Evolutionary conservation across 2,888 invertebrate species (phyloP).

Genomic region (Eupithecia pulchellata): DNA sequence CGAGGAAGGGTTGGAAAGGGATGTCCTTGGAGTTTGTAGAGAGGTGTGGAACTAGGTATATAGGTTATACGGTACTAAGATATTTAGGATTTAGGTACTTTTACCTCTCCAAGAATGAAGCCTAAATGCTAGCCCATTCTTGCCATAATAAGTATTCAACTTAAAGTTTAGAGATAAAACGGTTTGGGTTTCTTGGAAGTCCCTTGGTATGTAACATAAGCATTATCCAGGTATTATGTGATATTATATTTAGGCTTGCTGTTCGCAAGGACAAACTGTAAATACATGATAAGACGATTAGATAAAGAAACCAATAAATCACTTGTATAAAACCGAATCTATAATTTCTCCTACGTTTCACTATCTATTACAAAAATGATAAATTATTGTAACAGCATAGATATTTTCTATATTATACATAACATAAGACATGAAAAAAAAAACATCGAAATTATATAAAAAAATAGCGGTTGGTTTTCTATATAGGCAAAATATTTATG

Average conservation of each 20-base stretch:
- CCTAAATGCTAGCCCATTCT: neutral
- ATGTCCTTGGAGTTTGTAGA: conserved; percentile 70
- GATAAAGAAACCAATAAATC: conserved; percentile 28
- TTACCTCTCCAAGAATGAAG: neutral
- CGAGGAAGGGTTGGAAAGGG: conserved; percentile 68
- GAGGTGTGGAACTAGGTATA: conserved; percentile 69
- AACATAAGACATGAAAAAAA: neutral
- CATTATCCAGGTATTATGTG: conserved; percentile 46
- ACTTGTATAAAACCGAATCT: conserved; percentile 7
- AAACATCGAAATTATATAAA: neutral
- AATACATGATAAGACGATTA: conserved; percentile 32
- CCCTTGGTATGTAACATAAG: neutral
- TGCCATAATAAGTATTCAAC: neutral
- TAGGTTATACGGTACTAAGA: neutral
- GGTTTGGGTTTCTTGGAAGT: neutral
- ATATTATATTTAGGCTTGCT: conserved; percentile 54
- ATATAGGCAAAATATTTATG: neutral
- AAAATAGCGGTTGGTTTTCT: neutral
- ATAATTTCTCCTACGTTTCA: conserved; percentile 5
- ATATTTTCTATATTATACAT: no score
- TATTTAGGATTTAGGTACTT: conserved; percentile 1
- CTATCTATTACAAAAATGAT: neutral
- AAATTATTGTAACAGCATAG: neutral
- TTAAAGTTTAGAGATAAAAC: no score
- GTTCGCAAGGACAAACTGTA: conserved; percentile 43